Percentiles rank a stretch among this genome's conserved stretches.
These are phyloP conservation scores for Priapulus caudatus DNA, from an alignment of 2,888 invertebrate genomes.

Conservation along the genomic window DNA sequence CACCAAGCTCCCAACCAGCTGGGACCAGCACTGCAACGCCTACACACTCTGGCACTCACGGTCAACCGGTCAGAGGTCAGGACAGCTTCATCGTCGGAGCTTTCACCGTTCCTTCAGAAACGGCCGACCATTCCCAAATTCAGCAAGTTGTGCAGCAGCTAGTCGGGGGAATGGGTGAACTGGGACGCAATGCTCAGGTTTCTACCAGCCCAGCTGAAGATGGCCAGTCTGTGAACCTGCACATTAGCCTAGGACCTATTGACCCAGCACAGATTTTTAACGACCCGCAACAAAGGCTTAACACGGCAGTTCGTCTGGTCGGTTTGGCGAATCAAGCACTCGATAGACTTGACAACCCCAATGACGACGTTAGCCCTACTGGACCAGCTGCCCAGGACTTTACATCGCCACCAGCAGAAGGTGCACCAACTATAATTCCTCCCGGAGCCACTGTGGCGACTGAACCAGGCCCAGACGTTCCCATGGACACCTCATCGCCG, in stretches of 20 bases:
- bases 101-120: constrained; percentile 36
- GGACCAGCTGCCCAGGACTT: too few species aligned
- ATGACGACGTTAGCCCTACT: too few species aligned
- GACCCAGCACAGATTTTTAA: constrained; percentile 22
- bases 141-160: constrained; percentile 38
- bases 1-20: constrained; percentile 45
- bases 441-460: too few species aligned
- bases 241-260: constrained; percentile 36
- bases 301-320: constrained; percentile 41
- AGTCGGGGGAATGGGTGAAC: constrained; percentile 36
- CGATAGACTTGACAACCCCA: constrained; percentile 41
- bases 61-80: constrained; percentile 16
- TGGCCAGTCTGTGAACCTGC: constrained; percentile 38
- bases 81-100: constrained; percentile 34
- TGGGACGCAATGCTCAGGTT: constrained; percentile 37
- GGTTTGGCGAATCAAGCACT: constrained; percentile 42
- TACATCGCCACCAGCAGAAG: too few species aligned
- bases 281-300: constrained; percentile 34
- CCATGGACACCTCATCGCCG: too few species aligned
- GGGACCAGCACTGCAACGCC: constrained; percentile 9
- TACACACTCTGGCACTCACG: constrained; percentile 7
- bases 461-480: too few species aligned
- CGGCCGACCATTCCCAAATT: constrained; percentile 31
- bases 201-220: constrained; percentile 35
- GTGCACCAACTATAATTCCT: too few species aligned